Base-by-base conservation (phyloP, 2,797 vertebrate species). In the Sebastes vulpes region DNA sequence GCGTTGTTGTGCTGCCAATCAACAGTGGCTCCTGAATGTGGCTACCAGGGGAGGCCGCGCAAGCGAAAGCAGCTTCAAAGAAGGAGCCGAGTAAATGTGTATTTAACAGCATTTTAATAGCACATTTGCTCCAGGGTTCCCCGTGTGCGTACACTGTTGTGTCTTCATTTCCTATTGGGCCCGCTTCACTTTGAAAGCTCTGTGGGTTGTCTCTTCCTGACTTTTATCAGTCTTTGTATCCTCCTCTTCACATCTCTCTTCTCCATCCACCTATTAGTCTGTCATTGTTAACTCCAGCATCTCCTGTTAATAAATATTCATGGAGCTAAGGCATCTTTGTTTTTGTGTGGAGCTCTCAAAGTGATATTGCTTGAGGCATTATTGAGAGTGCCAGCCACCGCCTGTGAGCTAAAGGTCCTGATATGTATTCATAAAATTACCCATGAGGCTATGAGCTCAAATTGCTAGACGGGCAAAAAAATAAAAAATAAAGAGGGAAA, bases 361-460 rank as follows among this genome's bases (percentile, higher is more conserved):
- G 85, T 88, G 89, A 90, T 93, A 90, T 92, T 89, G 91, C 93
- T 92, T 64, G 73, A 89, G 93, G 93, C 92, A 64, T 82, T 84
- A 88, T 89, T 75, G 87, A 92, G 82, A 80, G 81, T 72, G 83
- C 86, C 85, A 88, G 81, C 77, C 80, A 75, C 85, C 75, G 86
- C 79, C 84, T 83, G 85, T 72, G 77, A 87, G 90, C 87, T 85
- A 93, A 92, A 95, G 89, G 92, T 90, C 90, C 91, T 88, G 85
- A 90, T 94, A 94, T 93, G 89, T 91, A 93, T 95, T 94, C 89
- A 93, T 67, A 86, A 91, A 93, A 92, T 90, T 87, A 92, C 91
- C 91, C 90, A 89, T 59, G 80, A 93, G 90, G 86, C 88, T 78
- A 18, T 80, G 74, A 60, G 88, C 87, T 93, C 54, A 91, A 88